These are phyloP conservation scores for Ophion costatus DNA, from an alignment of 2,888 invertebrate species.

Conservation along the genomic window DNA sequence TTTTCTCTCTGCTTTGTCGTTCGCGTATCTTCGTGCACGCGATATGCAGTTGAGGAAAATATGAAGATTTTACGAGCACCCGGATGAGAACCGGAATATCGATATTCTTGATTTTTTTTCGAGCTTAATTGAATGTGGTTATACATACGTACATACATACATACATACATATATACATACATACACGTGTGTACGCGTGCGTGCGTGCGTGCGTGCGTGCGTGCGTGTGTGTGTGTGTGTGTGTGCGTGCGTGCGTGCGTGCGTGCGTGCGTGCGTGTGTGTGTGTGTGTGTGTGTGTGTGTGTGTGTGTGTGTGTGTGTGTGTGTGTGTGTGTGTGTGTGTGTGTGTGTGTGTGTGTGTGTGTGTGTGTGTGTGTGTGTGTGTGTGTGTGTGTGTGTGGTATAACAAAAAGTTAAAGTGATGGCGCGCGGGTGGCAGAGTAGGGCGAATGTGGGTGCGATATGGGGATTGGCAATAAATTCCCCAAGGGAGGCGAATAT, in stretches of 20 bases:
- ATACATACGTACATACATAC: slow-evolving; percentile 35
- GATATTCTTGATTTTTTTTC: slow-evolving; percentile 41
- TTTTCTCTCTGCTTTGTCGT: no score
- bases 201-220: no score
- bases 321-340: slow-evolving; percentile 23
- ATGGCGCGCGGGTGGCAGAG: background rate
- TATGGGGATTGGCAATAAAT: slow-evolving; percentile 62
- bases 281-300: no score
- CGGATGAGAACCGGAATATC: slow-evolving; percentile 40
- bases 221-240: no score
- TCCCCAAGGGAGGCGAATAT: slow-evolving; percentile 58
- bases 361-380: background rate
- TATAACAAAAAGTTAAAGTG: slow-evolving; percentile 25
- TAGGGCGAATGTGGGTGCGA: slow-evolving; percentile 19
- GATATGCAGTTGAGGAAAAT: slow-evolving; percentile 2
- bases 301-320: no score
- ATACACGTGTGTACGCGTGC: no score
- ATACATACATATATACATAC: background rate
- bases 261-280: no score
- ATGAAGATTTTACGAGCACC: slow-evolving; percentile 2
- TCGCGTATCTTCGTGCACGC: background rate
- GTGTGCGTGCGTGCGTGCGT: no score
- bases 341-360: slow-evolving; percentile 23
- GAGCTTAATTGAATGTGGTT: slow-evolving; percentile 60
- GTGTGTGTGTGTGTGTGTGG: background rate